Evolutionary conservation across 2,888 invertebrate genomes (phyloP), one percentile per base, ranked within the genome.

Genomic region (Callyntrura sp.): DNA sequence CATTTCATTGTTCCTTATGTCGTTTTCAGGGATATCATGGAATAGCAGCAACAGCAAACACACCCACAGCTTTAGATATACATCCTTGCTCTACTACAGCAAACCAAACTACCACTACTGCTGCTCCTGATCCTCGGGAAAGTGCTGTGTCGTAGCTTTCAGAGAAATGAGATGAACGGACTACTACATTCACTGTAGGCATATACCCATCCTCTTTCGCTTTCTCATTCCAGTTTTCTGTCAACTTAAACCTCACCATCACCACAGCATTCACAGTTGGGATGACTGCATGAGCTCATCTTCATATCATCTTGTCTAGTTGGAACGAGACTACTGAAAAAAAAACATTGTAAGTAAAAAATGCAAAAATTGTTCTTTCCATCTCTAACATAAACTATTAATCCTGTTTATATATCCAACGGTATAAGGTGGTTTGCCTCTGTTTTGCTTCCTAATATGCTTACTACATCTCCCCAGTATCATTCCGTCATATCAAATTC

Each of bases 401-500:
- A 68, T 35, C 68, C n/a, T 68, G n/a, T 35, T 1, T 35, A 25
- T 8, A 11, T 5, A 17, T 62, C n/a, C n/a, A n/a, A 62, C 62
- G 25, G 5, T 62, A n/a, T 17, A 1, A n/a, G n/a, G 28, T 9
- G 9, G 12, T 65, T 14, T 65, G 14, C n/a, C 43, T 68, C 11
- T 17, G 20, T n/a, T n/a, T n/a, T n/a, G n/a, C 11, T 20, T 14
- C 20, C 20, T 45, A 62, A 28, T 48, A 76, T 76, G 23, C 35
- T n/a, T n/a, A 76, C 20, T 68, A 35, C 68, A 57, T 55, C n/a
- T n/a, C n/a, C n/a, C n/a, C 17, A 60, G 79, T 65, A 68, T 65
- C 86, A 78, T 48, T 51, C 45, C 14, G 48, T 76, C 62, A 79
- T 76, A 76, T 79, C 78, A 78, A 86, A 11, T 78, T 86, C 79